phyloP scores from a whole-genome alignment of 2,797 vertebrate species.

The Echiichthys vipera region DNA sequence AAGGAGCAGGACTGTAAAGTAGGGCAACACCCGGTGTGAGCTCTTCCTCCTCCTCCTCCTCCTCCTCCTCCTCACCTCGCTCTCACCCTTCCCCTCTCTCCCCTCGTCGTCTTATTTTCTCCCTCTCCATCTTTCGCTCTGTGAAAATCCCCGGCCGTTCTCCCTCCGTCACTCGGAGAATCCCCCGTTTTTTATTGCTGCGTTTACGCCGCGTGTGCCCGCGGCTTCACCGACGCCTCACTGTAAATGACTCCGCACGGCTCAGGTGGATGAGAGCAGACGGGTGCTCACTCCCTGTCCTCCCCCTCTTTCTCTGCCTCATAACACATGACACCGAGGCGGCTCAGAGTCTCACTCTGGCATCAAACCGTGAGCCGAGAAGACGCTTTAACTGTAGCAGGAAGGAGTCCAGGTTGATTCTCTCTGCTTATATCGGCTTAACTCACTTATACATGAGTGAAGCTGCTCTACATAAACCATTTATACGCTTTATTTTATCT shows the following conservation, averaged over 20 bases:
- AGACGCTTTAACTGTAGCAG: background rate
- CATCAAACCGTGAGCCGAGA: background rate
- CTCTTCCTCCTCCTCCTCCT: slow-evolving; percentile 21
- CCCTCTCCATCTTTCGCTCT: slow-evolving; percentile 12
- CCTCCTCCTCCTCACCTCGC: slow-evolving; percentile 7
- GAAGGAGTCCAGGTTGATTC: background rate
- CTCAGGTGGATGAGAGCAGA: slow-evolving; percentile 34
- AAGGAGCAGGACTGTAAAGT: slow-evolving; percentile 47
- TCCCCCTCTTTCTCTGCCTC: slow-evolving; percentile 7
- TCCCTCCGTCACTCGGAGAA: slow-evolving; percentile 30
- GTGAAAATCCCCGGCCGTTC: slow-evolving; percentile 29
- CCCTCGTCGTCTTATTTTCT: background rate
- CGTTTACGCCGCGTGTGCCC: slow-evolving; percentile 19
- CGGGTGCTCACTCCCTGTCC: slow-evolving; percentile 13
- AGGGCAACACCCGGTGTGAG: slow-evolving; percentile 52
- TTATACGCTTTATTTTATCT: background rate
- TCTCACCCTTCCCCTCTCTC: slow-evolving; percentile 3
- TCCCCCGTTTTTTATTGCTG: slow-evolving; percentile 45
- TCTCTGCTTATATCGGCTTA: background rate
- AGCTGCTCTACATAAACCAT: background rate
- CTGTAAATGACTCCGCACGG: background rate
- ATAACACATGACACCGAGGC: background rate
- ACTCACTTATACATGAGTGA: background rate
- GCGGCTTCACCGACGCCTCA: background rate
- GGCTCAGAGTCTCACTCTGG: background rate